Percentiles rank a stretch among this genome's conserved stretches.
These are phyloP conservation scores for Drosophila seguyi DNA, from an alignment of 1,140 invertebrate genomes.

Conservation along the genomic window DNA sequence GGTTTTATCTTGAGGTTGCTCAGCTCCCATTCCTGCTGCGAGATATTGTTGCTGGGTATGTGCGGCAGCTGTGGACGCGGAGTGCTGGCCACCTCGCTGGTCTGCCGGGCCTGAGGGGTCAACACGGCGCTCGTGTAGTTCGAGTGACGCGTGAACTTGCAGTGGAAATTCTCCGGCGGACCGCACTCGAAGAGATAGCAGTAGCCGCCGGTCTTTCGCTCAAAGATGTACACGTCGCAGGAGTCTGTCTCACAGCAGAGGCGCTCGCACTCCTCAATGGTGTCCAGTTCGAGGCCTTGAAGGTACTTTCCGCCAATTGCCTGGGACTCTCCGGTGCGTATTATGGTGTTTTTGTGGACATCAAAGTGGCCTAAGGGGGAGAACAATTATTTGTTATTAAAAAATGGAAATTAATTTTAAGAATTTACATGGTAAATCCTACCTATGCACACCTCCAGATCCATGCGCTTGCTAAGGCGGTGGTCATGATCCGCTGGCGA, in stretches of 20 bases:
- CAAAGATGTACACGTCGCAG: constrained; percentile 96
- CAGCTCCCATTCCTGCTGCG: constrained; percentile 93
- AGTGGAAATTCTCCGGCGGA: constrained; percentile 94
- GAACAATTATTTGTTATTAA: neutral
- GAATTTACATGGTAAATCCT: constrained; percentile 4
- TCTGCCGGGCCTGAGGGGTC: constrained; percentile 79
- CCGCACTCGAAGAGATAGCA: constrained; percentile 97
- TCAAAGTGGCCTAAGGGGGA: constrained; percentile 90
- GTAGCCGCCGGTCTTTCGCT: constrained; percentile 95
- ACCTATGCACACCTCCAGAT: constrained; percentile 81
- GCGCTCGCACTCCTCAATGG: constrained; percentile 92
- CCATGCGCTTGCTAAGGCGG: constrained; percentile 78
- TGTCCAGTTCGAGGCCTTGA: constrained; percentile 92
- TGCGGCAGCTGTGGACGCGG: constrained; percentile 66
- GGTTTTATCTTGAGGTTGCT: constrained; percentile 86
- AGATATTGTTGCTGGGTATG: constrained; percentile 73
- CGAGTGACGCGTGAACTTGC: constrained; percentile 95
- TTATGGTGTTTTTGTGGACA: constrained; percentile 95
- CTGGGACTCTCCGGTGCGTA: constrained; percentile 94
- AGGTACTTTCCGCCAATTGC: constrained; percentile 95
- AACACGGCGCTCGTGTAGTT: constrained; percentile 96
- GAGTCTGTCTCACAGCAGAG: constrained; percentile 94
- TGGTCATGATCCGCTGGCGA: constrained; percentile 57
- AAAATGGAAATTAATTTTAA: neutral
- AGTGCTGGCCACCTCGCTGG: constrained; percentile 55